Base-by-base conservation (phyloP, 2,113 vertebrate species). In the Gopherus flavomarginatus region DNA sequence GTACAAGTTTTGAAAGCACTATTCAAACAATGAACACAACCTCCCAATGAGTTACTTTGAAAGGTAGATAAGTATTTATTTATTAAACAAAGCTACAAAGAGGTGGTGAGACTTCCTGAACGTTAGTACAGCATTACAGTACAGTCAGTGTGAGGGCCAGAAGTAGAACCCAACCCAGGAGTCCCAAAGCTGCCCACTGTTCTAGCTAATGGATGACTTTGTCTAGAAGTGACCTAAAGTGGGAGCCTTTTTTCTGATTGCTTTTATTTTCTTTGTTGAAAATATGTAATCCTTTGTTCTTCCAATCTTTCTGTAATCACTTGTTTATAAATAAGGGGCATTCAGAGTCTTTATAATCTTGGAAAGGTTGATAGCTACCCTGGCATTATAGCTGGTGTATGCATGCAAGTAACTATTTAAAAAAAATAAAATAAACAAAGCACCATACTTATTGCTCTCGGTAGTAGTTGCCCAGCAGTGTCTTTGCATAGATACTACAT, bases 291-390 rank as follows among this genome's bases (percentile, higher is more conserved):
- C 90, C 85, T 82, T 89, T 81, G 69, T 84, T 24, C n/a, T 21
- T 2, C 4, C 0, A 78, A 79, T 59, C 92, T 85, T 83, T 0
- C 1, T 54, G 2, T n/a, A 19, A 7, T 89, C 82, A 50, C 35
- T 87, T 84, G 14, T 9, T 90, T 85, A 85, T 95, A 84, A 8
- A 54, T 78, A 0, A 3, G 65, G 42, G 78, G 93, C 83, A 52
- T 92, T 86, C 14, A 38, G 90, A 92, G 22, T 21, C 21, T 75
- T 42, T 24, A 24, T n/a, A 88, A 29, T 31, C 91, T 35, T 62
- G 57, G 44, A 85, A 85, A 69, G 77, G 50, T 62, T 14, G 54
- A 8, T 50, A 29, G 72, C 21, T 31, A 35, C 2, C 9, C 11
- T 0, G 62, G 29, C 38, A 0, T 78, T 90, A 65, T 85, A 83